Evolutionary conservation across 2,113 vertebrate species (phyloP), one percentile per base, ranked within the genome.

Genomic region (Chroicocephalus ridibundus): DNA sequence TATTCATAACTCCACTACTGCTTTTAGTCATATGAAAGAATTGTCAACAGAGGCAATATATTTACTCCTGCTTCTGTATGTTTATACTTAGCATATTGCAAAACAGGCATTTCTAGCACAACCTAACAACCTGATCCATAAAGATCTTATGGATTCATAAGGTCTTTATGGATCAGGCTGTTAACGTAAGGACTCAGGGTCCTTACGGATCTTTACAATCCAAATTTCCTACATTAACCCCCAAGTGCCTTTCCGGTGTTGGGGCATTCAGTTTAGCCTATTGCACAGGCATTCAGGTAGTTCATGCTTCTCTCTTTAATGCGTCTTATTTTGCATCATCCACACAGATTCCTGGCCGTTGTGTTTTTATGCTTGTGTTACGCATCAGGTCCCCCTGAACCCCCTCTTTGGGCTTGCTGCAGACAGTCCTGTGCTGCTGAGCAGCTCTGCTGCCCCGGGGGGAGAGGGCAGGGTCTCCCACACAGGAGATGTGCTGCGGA

Each of bases 181-280:
- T 22, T 25, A 51, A 31, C 9, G 17, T n/a, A 57, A 52, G 42
- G 46, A 17, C 57, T 76, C 42, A 12, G 32, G 20, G 27, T 52
- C 29, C 6, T 46, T 20, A 24, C 2, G 42, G 75, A 75, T 22
- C 38, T 62, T 68, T 40, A 68, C 5, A 18, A 47, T 42, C 82
- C 51, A 20, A 32, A 80, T 17, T 55, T 44, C 46, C 17, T 32
- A 51, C 25, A 12, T 21, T 20, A 80, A 52, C 5, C 6, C 10
- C 16, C 2, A 0, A 38, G 49, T 26, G 19, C 62, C n/a, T 11
- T 51, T n/a, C 42, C 3, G 1, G 49, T 5, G 18, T 6, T 29
- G 22, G 38, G 4, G 3, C 32, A n/a, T 29, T n/a, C 64, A 11
- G 18, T 44, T 55, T 17, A 42, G 62, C n/a, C 20, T 13, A 11